Conservation (phyloP, 2,797 vertebrate species). For the Orientallactaga sibirica region DNA sequence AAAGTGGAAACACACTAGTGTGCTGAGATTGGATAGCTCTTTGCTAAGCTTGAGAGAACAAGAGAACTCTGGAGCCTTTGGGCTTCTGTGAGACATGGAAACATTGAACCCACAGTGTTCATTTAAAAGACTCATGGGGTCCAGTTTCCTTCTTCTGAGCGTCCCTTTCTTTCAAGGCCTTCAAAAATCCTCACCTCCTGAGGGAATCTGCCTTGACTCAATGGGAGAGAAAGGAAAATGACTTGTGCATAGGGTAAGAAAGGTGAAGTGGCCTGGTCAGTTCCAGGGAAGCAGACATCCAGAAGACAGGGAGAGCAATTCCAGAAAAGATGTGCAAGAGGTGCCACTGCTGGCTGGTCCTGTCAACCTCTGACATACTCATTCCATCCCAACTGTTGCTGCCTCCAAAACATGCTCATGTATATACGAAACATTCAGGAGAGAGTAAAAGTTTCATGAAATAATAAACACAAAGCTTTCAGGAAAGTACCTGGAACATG, state of each 20-base stretch:
- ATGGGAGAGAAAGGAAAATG: background rate
- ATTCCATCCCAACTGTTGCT: background rate
- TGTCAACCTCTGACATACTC: background rate
- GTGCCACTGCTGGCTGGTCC: background rate
- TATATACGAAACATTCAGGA: background rate
- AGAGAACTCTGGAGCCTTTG: background rate
- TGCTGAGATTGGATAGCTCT: background rate
- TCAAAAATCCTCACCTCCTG: background rate
- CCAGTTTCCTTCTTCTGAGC: background rate
- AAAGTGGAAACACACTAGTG: background rate
- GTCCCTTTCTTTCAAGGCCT: background rate
- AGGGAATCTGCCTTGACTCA: background rate
- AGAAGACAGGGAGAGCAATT: no score
- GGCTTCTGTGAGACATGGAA: background rate
- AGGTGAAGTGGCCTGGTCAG: background rate
- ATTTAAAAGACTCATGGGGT: background rate
- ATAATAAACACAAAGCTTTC: background rate
- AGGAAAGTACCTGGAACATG: background rate
- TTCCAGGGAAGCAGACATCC: background rate
- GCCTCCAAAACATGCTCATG: background rate
- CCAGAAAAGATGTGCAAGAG: background rate
- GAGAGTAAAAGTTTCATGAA: background rate
- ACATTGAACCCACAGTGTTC: background rate
- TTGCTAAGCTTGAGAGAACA: background rate
- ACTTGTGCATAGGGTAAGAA: fast-evolving